A percentile compares a stretch with the other conserved stretches of the same genome.
These are phyloP conservation scores for Pithys albifrons DNA, from an alignment of 2,113 vertebrate species.

Conservation along the genomic window DNA sequence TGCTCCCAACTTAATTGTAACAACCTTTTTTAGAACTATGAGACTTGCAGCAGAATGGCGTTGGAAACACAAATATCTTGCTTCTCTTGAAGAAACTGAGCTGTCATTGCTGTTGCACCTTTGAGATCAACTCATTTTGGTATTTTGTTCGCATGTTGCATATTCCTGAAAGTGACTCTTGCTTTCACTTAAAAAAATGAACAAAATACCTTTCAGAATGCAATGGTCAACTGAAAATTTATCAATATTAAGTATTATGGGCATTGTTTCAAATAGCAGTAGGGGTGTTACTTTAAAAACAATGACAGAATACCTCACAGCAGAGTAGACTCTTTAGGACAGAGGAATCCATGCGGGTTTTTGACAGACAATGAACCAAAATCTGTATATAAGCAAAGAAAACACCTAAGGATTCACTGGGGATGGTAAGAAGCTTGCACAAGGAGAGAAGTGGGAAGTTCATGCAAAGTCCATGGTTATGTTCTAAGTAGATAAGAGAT, in stretches of 20 bases:
- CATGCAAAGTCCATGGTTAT: not conserved
- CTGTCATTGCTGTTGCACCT: not conserved
- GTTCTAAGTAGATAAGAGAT: not conserved
- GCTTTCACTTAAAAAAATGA: not conserved
- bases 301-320: not conserved
- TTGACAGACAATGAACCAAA: not conserved
- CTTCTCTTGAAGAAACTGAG: not conserved
- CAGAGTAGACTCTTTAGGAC: not conserved
- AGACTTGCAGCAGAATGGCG: not conserved
- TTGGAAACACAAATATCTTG: not conserved
- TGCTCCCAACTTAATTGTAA: not conserved
- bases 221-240: not conserved
- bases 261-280: not conserved
- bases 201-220: not conserved
- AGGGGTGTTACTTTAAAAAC: not conserved
- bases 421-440: not conserved
- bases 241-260: not conserved
- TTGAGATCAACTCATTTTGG: not conserved
- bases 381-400: not conserved
- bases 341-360: rapidly evolving
- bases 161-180: not conserved
- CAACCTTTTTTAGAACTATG: not conserved
- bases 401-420: not conserved
- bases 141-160: not conserved
- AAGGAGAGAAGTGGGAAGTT: not conserved